Conservation (phyloP, 2,888 invertebrate genomes). For the Melieria omissa region DNA sequence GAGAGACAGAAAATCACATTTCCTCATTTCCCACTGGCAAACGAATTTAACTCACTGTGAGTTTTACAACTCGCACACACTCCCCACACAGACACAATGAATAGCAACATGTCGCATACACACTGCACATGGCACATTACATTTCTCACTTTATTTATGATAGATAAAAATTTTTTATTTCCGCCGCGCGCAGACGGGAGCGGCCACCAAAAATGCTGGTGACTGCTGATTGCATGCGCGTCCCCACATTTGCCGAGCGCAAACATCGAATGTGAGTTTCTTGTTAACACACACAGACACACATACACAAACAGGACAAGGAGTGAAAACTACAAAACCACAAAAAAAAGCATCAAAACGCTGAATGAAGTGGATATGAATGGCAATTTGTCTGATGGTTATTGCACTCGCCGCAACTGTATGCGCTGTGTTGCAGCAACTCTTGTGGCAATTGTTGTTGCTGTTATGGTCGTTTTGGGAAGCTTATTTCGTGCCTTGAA, state of each 20-base stretch:
- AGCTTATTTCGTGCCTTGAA: too few relatives aligned
- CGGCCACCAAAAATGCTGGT: not conserved
- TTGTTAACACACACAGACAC: too few relatives aligned
- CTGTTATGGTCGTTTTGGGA: conserved; percentile 23
- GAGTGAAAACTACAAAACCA: too few relatives aligned
- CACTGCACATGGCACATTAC: not conserved
- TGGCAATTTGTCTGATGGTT: conserved; percentile 53
- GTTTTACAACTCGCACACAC: not conserved
- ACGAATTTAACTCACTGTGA: too few relatives aligned
- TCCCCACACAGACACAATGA: conserved; percentile 5
- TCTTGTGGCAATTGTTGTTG: conserved; percentile 39
- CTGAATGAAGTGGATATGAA: conserved; percentile 50
- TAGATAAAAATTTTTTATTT: not conserved
- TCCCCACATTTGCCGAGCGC: too few relatives aligned
- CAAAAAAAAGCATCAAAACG: too few relatives aligned
- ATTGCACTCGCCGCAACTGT: conserved; percentile 18
- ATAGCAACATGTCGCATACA: not conserved
- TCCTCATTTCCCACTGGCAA: too few relatives aligned
- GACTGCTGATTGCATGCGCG: too few relatives aligned
- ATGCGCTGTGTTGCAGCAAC: conserved; percentile 38
- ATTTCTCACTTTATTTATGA: conserved; percentile 4
- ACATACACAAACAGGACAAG: too few relatives aligned
- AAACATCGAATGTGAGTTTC: too few relatives aligned
- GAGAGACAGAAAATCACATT: too few relatives aligned
- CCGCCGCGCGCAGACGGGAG: not conserved